Evolutionary conservation across 1,140 invertebrate genomes (phyloP).

Genomic region (Hycleus phaleratus): DNA sequence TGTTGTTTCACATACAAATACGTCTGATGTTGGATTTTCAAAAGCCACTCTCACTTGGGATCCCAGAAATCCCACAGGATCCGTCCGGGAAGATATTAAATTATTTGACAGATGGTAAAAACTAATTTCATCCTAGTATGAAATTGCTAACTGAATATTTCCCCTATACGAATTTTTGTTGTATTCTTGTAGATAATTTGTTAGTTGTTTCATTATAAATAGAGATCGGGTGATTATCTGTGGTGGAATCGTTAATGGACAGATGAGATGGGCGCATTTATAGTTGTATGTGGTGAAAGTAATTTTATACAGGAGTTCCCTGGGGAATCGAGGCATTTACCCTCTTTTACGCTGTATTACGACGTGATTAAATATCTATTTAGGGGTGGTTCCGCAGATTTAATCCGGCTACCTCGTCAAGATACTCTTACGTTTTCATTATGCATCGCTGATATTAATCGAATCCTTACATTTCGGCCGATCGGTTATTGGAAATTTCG

Average conservation of each 20-base stretch:
- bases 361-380: constrained; percentile 20
- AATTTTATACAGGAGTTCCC: constrained; percentile 24
- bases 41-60: too few species aligned
- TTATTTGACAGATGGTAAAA: constrained; percentile 29
- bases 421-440: too few species aligned
- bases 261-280: constrained; percentile 14
- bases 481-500: too few species aligned
- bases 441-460: too few species aligned
- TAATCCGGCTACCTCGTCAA: too few species aligned
- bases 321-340: constrained; percentile 17
- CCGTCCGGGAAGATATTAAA: constrained; percentile 17
- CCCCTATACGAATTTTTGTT: not conserved
- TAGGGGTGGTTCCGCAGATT: constrained; percentile 2
- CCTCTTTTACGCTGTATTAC: constrained; percentile 25
- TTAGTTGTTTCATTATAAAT: constrained; percentile 5
- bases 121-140: constrained; percentile 1
- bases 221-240: constrained; percentile 9
- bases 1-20: too few species aligned
- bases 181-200: constrained; percentile 6
- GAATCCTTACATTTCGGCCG: too few species aligned
- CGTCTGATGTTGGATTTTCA: too few species aligned
- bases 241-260: constrained; percentile 13
- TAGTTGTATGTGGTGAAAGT: constrained; percentile 21
- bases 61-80: not conserved
- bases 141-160: not conserved